Conservation (phyloP, 2,888 invertebrate species). For the Apodemia duryi region DNA sequence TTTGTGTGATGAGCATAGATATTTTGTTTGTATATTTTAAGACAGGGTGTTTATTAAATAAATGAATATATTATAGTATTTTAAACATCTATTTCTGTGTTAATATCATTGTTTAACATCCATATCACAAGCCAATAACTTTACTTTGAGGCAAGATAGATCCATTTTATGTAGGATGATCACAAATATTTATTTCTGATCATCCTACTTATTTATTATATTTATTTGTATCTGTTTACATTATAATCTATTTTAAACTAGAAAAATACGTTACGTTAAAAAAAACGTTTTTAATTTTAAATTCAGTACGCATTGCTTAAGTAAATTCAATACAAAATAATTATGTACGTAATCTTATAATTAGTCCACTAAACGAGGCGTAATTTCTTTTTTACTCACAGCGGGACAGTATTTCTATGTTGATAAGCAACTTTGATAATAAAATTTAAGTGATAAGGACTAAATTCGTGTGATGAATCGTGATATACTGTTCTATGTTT, state of each 20-base stretch:
- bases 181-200: too few species aligned
- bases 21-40: too few species aligned
- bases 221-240: background rate
- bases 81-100: too few species aligned
- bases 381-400: conserved; percentile 40
- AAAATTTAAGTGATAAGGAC: background rate
- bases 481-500: conserved; percentile 42
- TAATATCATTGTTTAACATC: too few species aligned
- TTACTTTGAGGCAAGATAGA: too few species aligned
- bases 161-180: too few species aligned
- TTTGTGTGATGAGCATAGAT: too few species aligned
- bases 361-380: conserved; percentile 55
- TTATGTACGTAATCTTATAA: conserved; percentile 45
- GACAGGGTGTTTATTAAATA: too few species aligned
- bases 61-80: too few species aligned
- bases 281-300: background rate
- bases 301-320: background rate
- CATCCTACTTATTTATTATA: too few species aligned
- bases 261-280: conserved; percentile 25
- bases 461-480: background rate
- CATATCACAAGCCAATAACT: too few species aligned
- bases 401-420: conserved; percentile 19
- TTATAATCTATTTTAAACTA: background rate
- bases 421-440: background rate
- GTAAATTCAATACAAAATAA: conserved; percentile 34